Conservation (phyloP, 1,140 invertebrate species). For the Polyergus mexicanus region DNA sequence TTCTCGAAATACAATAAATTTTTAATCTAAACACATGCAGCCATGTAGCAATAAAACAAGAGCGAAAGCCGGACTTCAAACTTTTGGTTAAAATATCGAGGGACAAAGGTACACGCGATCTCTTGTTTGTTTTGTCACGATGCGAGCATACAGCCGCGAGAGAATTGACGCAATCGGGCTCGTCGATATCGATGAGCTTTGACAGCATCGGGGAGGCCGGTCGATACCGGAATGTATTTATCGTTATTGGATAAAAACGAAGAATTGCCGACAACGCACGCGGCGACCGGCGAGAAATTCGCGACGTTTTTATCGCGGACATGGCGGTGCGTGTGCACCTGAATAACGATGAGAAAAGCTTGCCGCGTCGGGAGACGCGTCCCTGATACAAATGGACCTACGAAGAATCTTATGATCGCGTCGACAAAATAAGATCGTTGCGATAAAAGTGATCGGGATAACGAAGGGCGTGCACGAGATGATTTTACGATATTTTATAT, state of each 20-base stretch:
- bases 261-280: constrained; percentile 28
- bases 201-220: not conserved
- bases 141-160: not conserved
- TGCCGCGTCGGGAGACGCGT: not conserved
- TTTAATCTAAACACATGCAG: constrained; percentile 13
- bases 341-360: constrained; percentile 41
- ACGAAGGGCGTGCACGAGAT: not conserved
- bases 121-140: constrained; percentile 30
- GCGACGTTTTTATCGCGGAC: constrained; percentile 24
- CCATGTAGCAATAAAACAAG: constrained; percentile 2
- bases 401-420: constrained; percentile 26
- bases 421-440: constrained; percentile 33
- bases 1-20: constrained; percentile 6
- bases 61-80: not conserved
- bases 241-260: constrained; percentile 34
- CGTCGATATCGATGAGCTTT: constrained; percentile 29
- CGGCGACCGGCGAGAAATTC: constrained; percentile 2
- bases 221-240: not conserved
- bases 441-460: constrained; percentile 8
- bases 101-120: constrained; percentile 6
- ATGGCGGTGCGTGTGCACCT: constrained; percentile 14
- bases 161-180: constrained; percentile 39
- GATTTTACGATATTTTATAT: constrained; percentile 14
- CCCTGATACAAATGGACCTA: constrained; percentile 30
- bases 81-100: constrained; percentile 52